Evolutionary conservation across 2,888 invertebrate species (phyloP), one percentile per base, ranked within the genome.

Genomic region (Arrhopalites spinosus): DNA sequence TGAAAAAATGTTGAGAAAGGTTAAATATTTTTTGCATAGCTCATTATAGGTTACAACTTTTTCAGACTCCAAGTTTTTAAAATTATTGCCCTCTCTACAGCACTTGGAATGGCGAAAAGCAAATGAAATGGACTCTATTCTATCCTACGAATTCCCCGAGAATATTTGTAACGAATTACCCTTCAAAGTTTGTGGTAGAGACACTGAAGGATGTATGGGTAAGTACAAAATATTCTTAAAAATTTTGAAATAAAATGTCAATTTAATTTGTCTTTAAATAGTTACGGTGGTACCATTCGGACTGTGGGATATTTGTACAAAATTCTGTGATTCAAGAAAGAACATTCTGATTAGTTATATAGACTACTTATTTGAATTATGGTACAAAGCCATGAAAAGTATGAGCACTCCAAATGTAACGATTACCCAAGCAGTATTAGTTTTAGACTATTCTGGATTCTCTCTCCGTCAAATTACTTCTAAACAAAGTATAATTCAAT

Each of bases 1-100:
- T 25, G 81, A 81, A 56, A 74, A 76, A 23, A 76, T 81, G 78
- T n/a, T 81, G 0, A 68, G 78, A 25, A 78, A 77, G 69, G 80
- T 80, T 74, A 78, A 36, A 36, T 36, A 36, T 3, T 36, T 3
- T 36, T 36, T 36, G 36, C 11, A 36, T 36, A n/a, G n/a, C n/a
- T n/a, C n/a, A n/a, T n/a, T n/a, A n/a, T n/a, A n/a, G n/a, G n/a
- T n/a, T n/a, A n/a, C n/a, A n/a, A n/a, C n/a, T n/a, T n/a, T n/a
- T n/a, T n/a, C n/a, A n/a, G n/a, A n/a, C n/a, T 36, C 36, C 3
- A 11, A 7, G 36, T 11, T 7, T 36, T 36, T 36, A 36, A 25
- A 61, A 25, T 61, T 23, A 53, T 53, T 75, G 30, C 29, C 15
- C 15, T 23, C 11, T 36, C 75, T 61, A 20, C 27, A 71, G 71